phyloP scores from a whole-genome alignment of 2,888 invertebrate species.

The Stenchaetothrips biformis region DNA sequence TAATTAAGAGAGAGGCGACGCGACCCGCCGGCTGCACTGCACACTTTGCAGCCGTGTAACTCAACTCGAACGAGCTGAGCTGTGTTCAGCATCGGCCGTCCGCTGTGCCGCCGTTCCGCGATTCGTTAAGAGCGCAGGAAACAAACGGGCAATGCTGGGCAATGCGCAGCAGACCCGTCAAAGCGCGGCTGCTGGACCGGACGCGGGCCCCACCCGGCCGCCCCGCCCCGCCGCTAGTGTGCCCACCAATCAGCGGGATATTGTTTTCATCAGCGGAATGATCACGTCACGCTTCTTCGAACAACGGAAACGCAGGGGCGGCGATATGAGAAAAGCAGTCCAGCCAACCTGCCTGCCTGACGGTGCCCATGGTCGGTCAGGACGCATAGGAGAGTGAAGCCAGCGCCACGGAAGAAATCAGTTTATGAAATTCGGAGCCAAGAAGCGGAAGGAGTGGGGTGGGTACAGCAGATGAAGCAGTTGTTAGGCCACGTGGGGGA shows the following conservation, averaged over 20 bases:
- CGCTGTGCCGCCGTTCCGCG: no score
- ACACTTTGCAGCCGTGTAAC: not conserved
- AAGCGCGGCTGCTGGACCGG: not conserved
- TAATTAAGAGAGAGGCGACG: not conserved
- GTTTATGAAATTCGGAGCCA: slow-evolving; percentile 1
- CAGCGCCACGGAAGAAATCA: slow-evolving; percentile 5
- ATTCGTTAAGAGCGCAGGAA: no score
- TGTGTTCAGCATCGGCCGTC: no score
- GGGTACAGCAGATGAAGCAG: not conserved
- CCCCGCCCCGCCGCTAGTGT: not conserved
- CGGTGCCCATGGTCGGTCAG: not conserved
- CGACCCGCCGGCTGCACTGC: not conserved
- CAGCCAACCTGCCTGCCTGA: not conserved
- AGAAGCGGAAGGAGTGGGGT: not conserved
- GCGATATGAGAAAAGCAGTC: not conserved
- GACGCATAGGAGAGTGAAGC: not conserved
- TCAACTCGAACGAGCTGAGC: not conserved
- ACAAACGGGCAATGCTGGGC: no score
- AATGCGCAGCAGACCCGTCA: no score
- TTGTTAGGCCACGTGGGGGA: not conserved
- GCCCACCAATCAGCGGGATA: not conserved
- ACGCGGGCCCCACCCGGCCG: not conserved
- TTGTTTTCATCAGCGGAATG: not conserved
- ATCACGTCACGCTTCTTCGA: not conserved
- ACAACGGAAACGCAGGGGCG: not conserved